These are phyloP conservation scores for Lethrus apterus DNA, from an alignment of 1,140 invertebrate species.

Conservation along the genomic window DNA sequence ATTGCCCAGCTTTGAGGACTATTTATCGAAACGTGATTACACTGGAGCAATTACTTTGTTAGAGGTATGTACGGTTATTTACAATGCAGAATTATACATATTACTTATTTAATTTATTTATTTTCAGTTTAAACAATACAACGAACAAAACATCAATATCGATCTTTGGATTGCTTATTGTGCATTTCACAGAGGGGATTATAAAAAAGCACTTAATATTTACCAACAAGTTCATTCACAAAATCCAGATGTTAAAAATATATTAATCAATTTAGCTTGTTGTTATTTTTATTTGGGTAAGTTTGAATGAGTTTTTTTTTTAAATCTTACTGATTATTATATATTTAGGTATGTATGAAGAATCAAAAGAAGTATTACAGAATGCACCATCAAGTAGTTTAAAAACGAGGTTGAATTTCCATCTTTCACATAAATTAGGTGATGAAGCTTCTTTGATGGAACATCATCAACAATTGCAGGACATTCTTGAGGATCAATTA, in stretches of 20 bases:
- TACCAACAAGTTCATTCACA: constrained; percentile 50
- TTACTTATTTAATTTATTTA: constrained; percentile 3
- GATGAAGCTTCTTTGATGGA: constrained; percentile 79
- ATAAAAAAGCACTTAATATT: constrained; percentile 73
- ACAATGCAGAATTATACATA: no score
- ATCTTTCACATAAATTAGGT: constrained; percentile 86
- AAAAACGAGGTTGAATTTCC: constrained; percentile 81
- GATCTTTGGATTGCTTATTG: constrained; percentile 91
- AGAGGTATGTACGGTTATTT: constrained; percentile 55
- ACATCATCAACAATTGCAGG: constrained; percentile 75
- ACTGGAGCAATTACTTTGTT: constrained; percentile 87
- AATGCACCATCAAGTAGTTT: constrained; percentile 53
- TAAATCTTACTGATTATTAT: neutral
- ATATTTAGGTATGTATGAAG: constrained; percentile 52
- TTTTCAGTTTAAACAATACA: constrained; percentile 37
- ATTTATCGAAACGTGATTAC: constrained; percentile 83
- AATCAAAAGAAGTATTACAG: constrained; percentile 56
- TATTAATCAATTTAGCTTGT: constrained; percentile 78
- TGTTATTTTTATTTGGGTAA: constrained; percentile 93
- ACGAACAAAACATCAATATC: constrained; percentile 32
- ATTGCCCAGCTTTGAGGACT: constrained; percentile 83
- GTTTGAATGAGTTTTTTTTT: constrained; percentile 34
- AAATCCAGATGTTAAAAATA: constrained; percentile 44
- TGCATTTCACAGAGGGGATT: constrained; percentile 91
- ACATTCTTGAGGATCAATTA: constrained; percentile 89